Evolutionary conservation across 2,797 vertebrate species (phyloP), one percentile per base, ranked within the genome.

Genomic region (Steatocranus sp.): DNA sequence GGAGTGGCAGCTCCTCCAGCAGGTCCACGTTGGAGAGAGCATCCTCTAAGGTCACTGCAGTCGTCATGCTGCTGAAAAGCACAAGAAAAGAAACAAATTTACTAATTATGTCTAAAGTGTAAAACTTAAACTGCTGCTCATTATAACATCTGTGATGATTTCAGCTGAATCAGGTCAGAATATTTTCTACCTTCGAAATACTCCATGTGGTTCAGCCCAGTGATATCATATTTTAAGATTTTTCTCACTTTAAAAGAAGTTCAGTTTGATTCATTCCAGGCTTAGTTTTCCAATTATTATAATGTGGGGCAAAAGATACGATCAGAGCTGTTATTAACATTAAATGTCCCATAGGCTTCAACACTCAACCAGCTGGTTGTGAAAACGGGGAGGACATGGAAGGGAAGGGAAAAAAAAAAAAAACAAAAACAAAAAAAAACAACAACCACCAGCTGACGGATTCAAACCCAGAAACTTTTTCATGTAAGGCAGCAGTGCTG

Each of bases 1-100:
- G 99, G 43, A 99, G 97, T 0, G 99, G 99, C 89, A 99, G 96
- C 95, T 99, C 99, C 93, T 99, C 99, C 96, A 99, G 94, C 81
- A 99, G 94, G 95, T 99, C 99, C 97, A 99, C 99, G 0, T 99
- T 99, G 95, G 99, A 99, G 81, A 99, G 96, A 79, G 98, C 99
- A 88, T 99, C 99, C 88, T 99, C 99, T 83, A 99, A 94, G 1
- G 98, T 99, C 91, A 99, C 99, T 6, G 98, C 96, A 63, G 99
- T 97, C 3, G 98, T 93, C 99, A 99, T 99, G 94, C 88, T 84
- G 92, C 93, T 93, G 83, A 2, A 70, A 82, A 63, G 20, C 25
- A 25, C 3, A 74, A 18, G 6, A 25, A 30, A 61, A 36, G 9
- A n/a, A 36, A 10, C 1, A 46, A 12, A 30, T 17, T 88, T 30